Conservation (phyloP, 2,888 invertebrate genomes). For the Andrena bucephala region DNA sequence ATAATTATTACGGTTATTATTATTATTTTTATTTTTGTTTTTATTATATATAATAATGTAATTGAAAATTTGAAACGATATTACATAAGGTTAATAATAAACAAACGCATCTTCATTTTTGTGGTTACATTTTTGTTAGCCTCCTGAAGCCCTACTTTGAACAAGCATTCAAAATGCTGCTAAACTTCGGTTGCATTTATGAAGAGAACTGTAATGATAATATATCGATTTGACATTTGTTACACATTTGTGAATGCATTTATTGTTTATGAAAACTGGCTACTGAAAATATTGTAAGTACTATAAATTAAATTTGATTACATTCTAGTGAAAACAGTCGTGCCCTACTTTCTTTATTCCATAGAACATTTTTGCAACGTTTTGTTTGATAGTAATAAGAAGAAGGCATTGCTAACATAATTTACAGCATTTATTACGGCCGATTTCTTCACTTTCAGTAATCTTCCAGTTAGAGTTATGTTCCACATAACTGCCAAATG, state of each 20-base stretch:
- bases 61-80: conserved; percentile 85
- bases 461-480: too few relatives aligned
- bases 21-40: conserved; percentile 68
- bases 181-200: conserved; percentile 10
- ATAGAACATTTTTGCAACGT: not conserved
- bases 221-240: conserved; percentile 29
- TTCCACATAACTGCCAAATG: too few relatives aligned
- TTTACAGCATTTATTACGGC: not conserved
- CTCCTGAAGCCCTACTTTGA: conserved; percentile 37
- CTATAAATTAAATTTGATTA: conserved; percentile 52
- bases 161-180: conserved; percentile 10
- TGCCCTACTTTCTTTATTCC: conserved; percentile 29
- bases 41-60: conserved; percentile 84
- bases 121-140: conserved; percentile 64
- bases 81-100: conserved; percentile 85
- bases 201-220: conserved; percentile 26
- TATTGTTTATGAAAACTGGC: conserved; percentile 35
- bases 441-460: too few relatives aligned
- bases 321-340: conserved; percentile 37
- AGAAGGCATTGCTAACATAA: not conserved
- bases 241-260: conserved; percentile 36
- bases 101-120: conserved; percentile 84
- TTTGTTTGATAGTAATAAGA: not conserved
- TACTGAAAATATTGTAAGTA: conserved; percentile 49
- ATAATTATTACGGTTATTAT: conserved; percentile 68